phyloP scores from a whole-genome alignment of 2,113 vertebrate genomes.

The Labeo rohita region DNA sequence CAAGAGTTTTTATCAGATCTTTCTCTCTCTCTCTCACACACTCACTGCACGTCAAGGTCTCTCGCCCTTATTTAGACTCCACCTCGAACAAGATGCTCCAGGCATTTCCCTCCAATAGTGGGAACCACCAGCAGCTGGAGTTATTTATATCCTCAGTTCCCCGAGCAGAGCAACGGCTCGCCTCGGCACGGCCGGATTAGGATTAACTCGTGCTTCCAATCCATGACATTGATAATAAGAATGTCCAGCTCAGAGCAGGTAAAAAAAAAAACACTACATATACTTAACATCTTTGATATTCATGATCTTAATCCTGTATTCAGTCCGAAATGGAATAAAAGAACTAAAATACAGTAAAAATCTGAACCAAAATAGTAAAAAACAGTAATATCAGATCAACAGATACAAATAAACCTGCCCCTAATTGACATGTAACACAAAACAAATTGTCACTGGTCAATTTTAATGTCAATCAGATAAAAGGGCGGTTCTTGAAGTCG shows the following conservation, averaged over 20 bases:
- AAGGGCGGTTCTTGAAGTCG: background rate
- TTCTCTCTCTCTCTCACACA: background rate
- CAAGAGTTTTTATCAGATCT: background rate
- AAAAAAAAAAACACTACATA: background rate
- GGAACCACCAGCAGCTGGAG: conserved; percentile 15
- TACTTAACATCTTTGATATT: background rate
- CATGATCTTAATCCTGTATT: background rate
- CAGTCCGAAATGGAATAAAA: background rate
- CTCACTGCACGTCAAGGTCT: background rate
- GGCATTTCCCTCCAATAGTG: conserved; percentile 23
- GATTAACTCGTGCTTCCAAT: conserved; percentile 22
- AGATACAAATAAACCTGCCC: background rate
- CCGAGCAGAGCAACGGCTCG: background rate
- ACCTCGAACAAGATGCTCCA: conserved; percentile 11
- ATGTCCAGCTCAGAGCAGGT: background rate
- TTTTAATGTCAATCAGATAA: background rate
- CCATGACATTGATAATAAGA: conserved; percentile 14
- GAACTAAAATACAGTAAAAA: background rate
- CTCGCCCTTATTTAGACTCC: conserved; percentile 7
- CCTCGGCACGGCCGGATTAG: background rate
- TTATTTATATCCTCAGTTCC: conserved; percentile 49
- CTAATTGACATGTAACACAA: background rate
- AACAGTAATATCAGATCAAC: background rate
- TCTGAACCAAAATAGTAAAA: background rate
- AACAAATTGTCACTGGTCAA: background rate